A percentile compares a stretch with the other conserved stretches of the same genome.
These are phyloP conservation scores for Heliothis virescens DNA, from an alignment of 1,140 invertebrate species.

Conservation along the genomic window DNA sequence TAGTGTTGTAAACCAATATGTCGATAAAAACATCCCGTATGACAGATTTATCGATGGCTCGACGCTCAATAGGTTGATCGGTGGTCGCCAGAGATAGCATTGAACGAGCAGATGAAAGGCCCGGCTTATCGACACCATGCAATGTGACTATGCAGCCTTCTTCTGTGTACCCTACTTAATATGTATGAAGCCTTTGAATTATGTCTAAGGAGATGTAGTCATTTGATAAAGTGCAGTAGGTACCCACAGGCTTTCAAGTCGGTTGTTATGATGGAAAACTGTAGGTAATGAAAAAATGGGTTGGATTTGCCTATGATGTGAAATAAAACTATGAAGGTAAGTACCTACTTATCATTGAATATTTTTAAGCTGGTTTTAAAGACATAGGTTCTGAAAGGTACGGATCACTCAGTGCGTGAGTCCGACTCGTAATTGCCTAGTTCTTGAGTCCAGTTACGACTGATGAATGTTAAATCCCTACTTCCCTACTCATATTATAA, in stretches of 20 bases:
- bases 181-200: conserved; percentile 8
- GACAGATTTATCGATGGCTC: conserved; percentile 33
- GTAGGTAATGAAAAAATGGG: too few species aligned
- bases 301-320: too few species aligned
- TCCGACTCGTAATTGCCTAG: too few species aligned
- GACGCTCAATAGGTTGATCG: conserved; percentile 28
- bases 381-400: too few species aligned
- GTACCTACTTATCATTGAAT: too few species aligned
- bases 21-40: conserved; percentile 20
- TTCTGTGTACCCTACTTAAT: conserved; percentile 23
- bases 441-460: too few species aligned
- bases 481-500: too few species aligned
- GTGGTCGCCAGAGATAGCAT: conserved; percentile 3
- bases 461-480: too few species aligned
- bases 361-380: too few species aligned
- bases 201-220: background rate
- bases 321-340: too few species aligned
- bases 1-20: background rate
- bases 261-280: too few species aligned
- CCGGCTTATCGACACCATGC: conserved; percentile 24
- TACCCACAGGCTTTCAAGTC: background rate
- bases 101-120: conserved; percentile 27
- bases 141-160: conserved; percentile 19
- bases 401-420: too few species aligned
- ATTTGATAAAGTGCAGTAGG: background rate